phyloP scores from a whole-genome alignment of 2,888 invertebrate genomes.

The Melanostoma scalare region DNA sequence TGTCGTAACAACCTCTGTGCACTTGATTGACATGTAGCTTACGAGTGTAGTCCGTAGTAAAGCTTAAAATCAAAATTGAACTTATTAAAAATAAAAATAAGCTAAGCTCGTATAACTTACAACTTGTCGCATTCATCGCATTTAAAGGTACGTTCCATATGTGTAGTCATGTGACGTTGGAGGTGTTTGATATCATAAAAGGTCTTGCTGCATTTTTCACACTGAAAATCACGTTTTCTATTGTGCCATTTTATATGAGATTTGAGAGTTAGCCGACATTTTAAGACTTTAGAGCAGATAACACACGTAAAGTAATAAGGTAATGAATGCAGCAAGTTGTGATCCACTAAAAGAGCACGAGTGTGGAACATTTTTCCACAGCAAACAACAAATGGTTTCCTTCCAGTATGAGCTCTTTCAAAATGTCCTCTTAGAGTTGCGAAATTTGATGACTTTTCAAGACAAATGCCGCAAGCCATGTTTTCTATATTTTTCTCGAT shows the following conservation, averaged over 20 bases:
- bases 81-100: not conserved
- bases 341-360: slow-evolving; percentile 19
- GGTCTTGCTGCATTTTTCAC: slow-evolving; percentile 78
- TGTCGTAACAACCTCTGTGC: slow-evolving; percentile 77
- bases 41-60: slow-evolving; percentile 76
- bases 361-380: slow-evolving; percentile 9
- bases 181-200: slow-evolving; percentile 76
- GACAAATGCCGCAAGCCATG: slow-evolving; percentile 9
- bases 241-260: slow-evolving; percentile 15
- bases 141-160: slow-evolving; percentile 77
- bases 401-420: not conserved
- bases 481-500: not conserved
- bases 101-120: slow-evolving; percentile 67
- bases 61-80: slow-evolving; percentile 68
- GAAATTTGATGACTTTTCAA: not conserved
- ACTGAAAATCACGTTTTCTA: slow-evolving; percentile 63
- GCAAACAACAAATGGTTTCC: slow-evolving; percentile 5
- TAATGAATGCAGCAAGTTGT: slow-evolving; percentile 13
- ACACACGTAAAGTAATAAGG: slow-evolving; percentile 28
- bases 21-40: slow-evolving; percentile 77
- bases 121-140: slow-evolving; percentile 77
- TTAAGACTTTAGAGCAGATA: slow-evolving; percentile 12
- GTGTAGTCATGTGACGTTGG: slow-evolving; percentile 77
- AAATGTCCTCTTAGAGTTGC: slow-evolving; percentile 2
- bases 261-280: slow-evolving; percentile 2